Evolutionary conservation across 2,797 vertebrate species (phyloP).

Genomic region (Delichon dasypus): DNA sequence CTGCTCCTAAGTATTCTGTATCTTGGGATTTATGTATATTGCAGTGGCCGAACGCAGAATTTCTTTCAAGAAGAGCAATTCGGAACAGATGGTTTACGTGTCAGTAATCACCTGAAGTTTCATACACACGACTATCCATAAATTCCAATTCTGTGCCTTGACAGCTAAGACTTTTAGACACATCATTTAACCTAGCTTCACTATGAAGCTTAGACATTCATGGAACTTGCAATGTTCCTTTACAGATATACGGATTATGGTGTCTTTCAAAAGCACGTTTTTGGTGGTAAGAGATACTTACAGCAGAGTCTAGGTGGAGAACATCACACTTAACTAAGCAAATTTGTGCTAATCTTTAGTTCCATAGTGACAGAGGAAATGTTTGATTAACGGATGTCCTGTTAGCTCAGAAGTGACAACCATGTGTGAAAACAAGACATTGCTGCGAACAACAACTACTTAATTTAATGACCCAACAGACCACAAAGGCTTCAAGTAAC

Average conservation of each 20-base stretch:
- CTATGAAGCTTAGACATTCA: background rate
- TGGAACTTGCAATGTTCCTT: background rate
- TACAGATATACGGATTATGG: background rate
- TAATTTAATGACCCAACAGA: background rate
- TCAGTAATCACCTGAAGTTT: background rate
- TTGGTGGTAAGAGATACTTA: background rate
- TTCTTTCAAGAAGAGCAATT: background rate
- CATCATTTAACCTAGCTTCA: background rate
- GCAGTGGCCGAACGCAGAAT: background rate
- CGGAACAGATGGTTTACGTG: background rate
- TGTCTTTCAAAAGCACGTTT: background rate
- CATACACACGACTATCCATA: background rate
- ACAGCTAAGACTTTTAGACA: background rate
- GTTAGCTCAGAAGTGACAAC: background rate
- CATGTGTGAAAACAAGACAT: background rate
- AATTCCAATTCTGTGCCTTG: background rate
- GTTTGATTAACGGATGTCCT: background rate
- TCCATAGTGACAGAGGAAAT: background rate
- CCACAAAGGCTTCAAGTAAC: background rate
- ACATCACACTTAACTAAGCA: background rate
- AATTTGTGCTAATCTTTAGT: background rate
- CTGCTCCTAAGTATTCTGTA: background rate
- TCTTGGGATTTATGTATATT: background rate
- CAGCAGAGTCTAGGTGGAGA: background rate
- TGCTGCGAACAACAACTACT: background rate